phyloP scores from a whole-genome alignment of 2,113 vertebrate genomes.

The Onychostruthus taczanowskii region DNA sequence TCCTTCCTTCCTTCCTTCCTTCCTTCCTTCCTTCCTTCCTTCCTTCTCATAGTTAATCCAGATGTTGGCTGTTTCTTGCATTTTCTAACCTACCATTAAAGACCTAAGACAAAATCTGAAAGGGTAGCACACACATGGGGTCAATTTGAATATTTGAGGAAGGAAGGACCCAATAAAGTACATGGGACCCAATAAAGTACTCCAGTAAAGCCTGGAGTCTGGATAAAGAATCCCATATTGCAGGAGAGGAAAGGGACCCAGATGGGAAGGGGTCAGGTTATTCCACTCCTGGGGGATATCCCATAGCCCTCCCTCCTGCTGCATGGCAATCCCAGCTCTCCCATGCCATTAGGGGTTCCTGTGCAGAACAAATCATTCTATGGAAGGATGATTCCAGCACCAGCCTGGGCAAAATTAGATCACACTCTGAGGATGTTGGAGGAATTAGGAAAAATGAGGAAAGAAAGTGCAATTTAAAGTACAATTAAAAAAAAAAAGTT shows the following conservation, averaged over 20 bases:
- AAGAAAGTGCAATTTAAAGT: background rate
- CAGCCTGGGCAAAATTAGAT: background rate
- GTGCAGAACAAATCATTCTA: background rate
- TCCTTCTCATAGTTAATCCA: background rate
- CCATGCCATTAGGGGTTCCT: too few relatives aligned
- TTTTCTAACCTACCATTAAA: background rate
- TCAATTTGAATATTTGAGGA: background rate
- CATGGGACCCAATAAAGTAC: accelerated
- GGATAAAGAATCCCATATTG: background rate
- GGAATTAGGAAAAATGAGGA: background rate
- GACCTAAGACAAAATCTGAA: background rate
- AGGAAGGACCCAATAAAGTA: background rate
- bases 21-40: too few relatives aligned
- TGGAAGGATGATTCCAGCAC: background rate
- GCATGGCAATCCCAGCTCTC: background rate
- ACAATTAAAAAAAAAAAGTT: background rate
- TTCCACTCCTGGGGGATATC: background rate
- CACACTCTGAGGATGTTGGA: background rate
- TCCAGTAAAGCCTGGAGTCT: background rate
- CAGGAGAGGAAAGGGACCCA: background rate
- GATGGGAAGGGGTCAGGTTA: background rate
- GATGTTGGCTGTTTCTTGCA: background rate
- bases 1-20: background rate
- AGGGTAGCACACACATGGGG: accelerated
- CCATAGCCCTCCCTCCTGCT: background rate